Conservation (phyloP, 2,888 invertebrate genomes). For the Cartodere bifasciata region DNA sequence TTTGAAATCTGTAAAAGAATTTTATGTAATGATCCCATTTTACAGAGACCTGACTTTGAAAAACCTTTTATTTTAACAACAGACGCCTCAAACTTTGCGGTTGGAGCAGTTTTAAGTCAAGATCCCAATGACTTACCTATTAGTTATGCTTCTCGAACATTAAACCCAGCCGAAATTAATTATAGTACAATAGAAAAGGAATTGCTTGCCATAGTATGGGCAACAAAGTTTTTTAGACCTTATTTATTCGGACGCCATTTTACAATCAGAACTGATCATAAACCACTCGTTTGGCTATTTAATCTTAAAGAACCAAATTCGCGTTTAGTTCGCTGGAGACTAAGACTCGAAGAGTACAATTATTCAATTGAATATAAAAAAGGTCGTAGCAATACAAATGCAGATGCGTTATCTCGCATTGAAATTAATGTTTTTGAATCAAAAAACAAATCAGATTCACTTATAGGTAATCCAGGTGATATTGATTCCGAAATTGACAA, state of each 20-base stretch:
- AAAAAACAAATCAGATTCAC: too few relatives aligned
- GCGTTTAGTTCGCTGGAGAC: constrained; percentile 10
- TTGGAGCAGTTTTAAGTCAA: constrained; percentile 16
- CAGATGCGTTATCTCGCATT: too few relatives aligned
- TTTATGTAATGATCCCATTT: constrained; percentile 16
- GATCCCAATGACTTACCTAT: constrained; percentile 14
- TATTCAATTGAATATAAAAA: too few relatives aligned
- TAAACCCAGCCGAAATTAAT: constrained; percentile 17
- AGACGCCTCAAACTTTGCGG: constrained; percentile 15
- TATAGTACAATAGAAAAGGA: constrained; percentile 18
- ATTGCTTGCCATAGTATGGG: constrained; percentile 14
- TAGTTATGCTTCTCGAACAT: constrained; percentile 15
- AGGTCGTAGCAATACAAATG: too few relatives aligned
- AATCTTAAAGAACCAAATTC: constrained; percentile 14
- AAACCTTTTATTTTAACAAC: constrained; percentile 17
- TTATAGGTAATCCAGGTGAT: too few relatives aligned
- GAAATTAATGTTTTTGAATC: too few relatives aligned
- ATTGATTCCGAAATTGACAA: too few relatives aligned
- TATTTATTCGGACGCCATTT: constrained; percentile 16
- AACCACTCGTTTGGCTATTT: constrained; percentile 16
- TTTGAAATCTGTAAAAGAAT: constrained; percentile 17
- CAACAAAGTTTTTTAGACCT: constrained; percentile 17
- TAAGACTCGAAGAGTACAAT: constrained; percentile 12
- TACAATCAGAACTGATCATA: constrained; percentile 16
- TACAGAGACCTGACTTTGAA: constrained; percentile 15